Conservation (phyloP, 2,888 invertebrate species). For the Timema cristinae region DNA sequence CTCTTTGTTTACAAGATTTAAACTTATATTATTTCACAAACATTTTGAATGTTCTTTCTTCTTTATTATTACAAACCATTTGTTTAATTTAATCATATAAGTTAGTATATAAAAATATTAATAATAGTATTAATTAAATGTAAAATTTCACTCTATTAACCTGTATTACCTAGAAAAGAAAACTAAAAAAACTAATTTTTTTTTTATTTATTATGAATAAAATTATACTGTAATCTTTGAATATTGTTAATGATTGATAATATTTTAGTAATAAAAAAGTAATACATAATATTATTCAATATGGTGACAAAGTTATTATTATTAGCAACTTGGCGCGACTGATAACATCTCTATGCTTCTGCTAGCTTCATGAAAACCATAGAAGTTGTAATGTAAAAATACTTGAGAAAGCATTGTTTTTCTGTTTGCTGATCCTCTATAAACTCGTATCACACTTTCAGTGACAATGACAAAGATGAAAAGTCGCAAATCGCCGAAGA, state of each 20-base stretch:
- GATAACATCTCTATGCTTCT: background rate
- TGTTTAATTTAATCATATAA: too few relatives aligned
- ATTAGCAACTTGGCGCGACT: conserved; percentile 7
- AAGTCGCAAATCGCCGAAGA: conserved; percentile 57
- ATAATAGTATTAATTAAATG: too few relatives aligned
- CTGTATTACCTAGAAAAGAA: background rate
- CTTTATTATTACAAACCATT: too few relatives aligned
- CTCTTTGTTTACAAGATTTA: too few relatives aligned
- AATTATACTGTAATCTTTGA: background rate
- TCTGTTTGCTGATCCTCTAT: background rate
- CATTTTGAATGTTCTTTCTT: too few relatives aligned
- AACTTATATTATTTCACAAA: too few relatives aligned
- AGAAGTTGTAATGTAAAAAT: background rate
- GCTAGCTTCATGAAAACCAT: too few relatives aligned
- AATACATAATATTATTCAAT: too few relatives aligned
- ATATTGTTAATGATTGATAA: background rate
- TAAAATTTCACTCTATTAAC: too few relatives aligned
- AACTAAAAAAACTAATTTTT: background rate
- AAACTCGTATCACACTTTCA: conserved; percentile 15
- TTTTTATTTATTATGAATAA: background rate
- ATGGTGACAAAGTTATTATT: conserved; percentile 13
- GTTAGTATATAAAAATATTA: too few relatives aligned
- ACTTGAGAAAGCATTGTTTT: background rate
- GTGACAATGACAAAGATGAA: conserved; percentile 38
- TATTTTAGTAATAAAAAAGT: too few relatives aligned